These are phyloP conservation scores for Drosophila prosaltans DNA, from an alignment of 1,140 invertebrate species.

Conservation along the genomic window DNA sequence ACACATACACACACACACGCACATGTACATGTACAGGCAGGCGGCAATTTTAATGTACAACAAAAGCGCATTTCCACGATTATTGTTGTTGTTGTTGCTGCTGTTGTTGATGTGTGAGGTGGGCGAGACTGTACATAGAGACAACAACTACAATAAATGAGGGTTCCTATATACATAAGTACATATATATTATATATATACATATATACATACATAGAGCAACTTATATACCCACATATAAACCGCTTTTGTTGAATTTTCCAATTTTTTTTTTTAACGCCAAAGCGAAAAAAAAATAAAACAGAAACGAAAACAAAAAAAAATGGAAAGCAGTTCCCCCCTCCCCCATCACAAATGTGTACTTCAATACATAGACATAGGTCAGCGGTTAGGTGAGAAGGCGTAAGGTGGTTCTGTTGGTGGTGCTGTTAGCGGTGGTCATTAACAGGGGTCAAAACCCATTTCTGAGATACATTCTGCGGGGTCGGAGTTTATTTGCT, in stretches of 20 bases:
- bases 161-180: slow-evolving; percentile 37
- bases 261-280: slow-evolving; percentile 53
- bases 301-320: slow-evolving; percentile 46
- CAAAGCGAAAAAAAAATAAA: slow-evolving; percentile 54
- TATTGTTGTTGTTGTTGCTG: slow-evolving; percentile 50
- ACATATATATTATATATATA: slow-evolving; percentile 12
- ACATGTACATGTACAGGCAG: slow-evolving; percentile 34
- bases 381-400: neutral
- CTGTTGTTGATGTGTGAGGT: slow-evolving; percentile 39
- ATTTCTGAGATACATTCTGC: neutral
- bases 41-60: slow-evolving; percentile 77
- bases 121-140: slow-evolving; percentile 63
- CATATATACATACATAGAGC: slow-evolving; percentile 7
- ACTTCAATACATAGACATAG: slow-evolving; percentile 28
- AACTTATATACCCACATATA: slow-evolving; percentile 46
- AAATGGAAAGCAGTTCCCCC: neutral
- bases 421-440: slow-evolving; percentile 2
- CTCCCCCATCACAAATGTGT: neutral
- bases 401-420: too few relatives aligned
- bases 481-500: slow-evolving; percentile 56
- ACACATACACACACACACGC: slow-evolving; percentile 31
- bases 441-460: slow-evolving; percentile 33
- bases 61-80: slow-evolving; percentile 58
- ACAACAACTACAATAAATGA: slow-evolving; percentile 52
- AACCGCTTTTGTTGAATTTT: slow-evolving; percentile 60